phyloP scores from a whole-genome alignment of 1,140 invertebrate species.

The Eufriesea mexicana region DNA sequence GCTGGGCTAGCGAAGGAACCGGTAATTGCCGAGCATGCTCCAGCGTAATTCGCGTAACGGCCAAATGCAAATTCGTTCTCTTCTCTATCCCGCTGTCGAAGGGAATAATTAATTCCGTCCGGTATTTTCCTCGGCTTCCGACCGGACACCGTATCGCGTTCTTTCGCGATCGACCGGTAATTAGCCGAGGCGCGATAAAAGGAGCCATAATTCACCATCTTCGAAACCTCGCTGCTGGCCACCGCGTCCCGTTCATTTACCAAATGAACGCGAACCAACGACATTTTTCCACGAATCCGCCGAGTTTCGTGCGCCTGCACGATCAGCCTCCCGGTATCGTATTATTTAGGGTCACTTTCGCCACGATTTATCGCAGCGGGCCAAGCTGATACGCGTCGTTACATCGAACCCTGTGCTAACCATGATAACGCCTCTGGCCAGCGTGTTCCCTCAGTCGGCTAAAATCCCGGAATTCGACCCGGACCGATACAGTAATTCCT shows the following conservation, averaged over 20 bases:
- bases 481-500: background rate
- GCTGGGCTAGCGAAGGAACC: background rate
- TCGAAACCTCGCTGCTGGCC: background rate
- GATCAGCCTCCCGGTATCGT: background rate
- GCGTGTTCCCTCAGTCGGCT: background rate
- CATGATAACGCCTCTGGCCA: background rate
- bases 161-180: background rate
- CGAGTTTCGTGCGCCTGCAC: slow-evolving; percentile 8
- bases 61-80: background rate
- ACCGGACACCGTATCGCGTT: background rate
- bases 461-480: background rate
- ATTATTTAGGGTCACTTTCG: slow-evolving; percentile 18
- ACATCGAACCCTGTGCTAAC: background rate
- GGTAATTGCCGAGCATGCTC: background rate
- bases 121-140: background rate
- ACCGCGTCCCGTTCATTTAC: background rate
- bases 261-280: background rate
- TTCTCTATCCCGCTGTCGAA: too few relatives aligned
- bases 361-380: slow-evolving; percentile 4
- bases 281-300: slow-evolving; percentile 28
- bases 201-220: background rate
- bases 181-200: background rate
- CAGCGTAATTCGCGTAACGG: background rate
- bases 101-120: background rate
- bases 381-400: slow-evolving; percentile 3